phyloP scores from a whole-genome alignment of 1,140 invertebrate genomes.

The Orussus abietinus region DNA sequence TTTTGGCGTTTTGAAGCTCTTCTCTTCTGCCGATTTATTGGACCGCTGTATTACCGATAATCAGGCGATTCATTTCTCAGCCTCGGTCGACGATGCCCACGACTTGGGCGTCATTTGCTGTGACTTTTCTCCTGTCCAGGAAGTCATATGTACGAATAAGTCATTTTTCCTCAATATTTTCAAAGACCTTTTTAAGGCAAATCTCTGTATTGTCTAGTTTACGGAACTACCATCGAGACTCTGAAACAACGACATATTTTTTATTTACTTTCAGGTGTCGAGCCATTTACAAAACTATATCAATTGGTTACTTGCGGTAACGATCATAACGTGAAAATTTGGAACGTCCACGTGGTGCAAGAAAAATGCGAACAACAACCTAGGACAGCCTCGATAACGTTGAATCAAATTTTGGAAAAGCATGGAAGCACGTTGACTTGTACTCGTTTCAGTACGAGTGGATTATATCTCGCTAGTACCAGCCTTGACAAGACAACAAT shows the following conservation, averaged over 20 bases:
- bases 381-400: conserved; percentile 27
- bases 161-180: neutral
- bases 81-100: conserved; percentile 63
- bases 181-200: neutral
- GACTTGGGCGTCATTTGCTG: conserved; percentile 69
- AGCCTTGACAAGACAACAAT: conserved; percentile 69
- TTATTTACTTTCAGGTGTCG: conserved; percentile 39
- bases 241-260: too few species aligned
- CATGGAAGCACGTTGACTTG: conserved; percentile 59
- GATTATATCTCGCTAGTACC: conserved; percentile 60
- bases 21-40: conserved; percentile 53
- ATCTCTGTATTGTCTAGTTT: neutral
- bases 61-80: conserved; percentile 35
- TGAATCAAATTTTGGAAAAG: conserved; percentile 37
- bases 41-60: conserved; percentile 47
- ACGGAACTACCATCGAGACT: too few species aligned
- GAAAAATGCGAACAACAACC: conserved; percentile 29
- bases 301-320: conserved; percentile 67
- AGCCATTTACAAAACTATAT: conserved; percentile 52
- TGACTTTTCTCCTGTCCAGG: conserved; percentile 56
- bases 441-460: conserved; percentile 60
- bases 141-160: conserved; percentile 31
- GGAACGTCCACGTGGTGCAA: conserved; percentile 57
- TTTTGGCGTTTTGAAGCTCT: conserved; percentile 63
- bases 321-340: conserved; percentile 70